Conservation (phyloP, 2,113 vertebrate species). For the Podarcis cretensis region DNA sequence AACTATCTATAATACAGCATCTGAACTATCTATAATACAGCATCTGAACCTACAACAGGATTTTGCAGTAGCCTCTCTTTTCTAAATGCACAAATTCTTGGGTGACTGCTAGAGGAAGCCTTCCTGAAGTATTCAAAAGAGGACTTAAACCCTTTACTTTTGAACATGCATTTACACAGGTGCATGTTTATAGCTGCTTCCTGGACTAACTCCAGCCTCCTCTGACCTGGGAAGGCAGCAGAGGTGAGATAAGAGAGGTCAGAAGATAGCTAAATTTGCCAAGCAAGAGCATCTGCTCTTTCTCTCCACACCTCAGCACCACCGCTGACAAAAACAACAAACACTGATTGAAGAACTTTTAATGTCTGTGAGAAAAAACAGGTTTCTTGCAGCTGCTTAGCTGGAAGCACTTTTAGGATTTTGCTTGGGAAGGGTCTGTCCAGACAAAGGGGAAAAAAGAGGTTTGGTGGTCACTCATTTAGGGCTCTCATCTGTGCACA, state of each 20-base stretch:
- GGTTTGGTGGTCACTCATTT: conserved; percentile 67
- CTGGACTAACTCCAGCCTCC: conserved; percentile 61
- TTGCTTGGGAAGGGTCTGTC: conserved; percentile 73
- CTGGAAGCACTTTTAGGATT: conserved; percentile 80
- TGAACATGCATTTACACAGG: conserved; percentile 79
- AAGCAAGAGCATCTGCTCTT: conserved; percentile 69
- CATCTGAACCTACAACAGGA: neutral
- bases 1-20: neutral
- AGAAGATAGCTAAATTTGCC: conserved; percentile 67
- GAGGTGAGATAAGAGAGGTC: conserved; percentile 76
- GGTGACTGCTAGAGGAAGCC: conserved; percentile 53
- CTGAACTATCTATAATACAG: neutral
- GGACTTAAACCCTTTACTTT: conserved; percentile 59
- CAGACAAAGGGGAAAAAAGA: conserved; percentile 69
- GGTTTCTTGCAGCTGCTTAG: conserved; percentile 77
- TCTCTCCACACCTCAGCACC: conserved; percentile 75
- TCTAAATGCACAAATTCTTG: conserved; percentile 14
- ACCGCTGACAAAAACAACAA: conserved; percentile 75
- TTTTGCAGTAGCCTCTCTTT: neutral
- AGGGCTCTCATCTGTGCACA: conserved; percentile 47
- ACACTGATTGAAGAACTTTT: conserved; percentile 77
- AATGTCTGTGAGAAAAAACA: conserved; percentile 78
- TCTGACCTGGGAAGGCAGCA: conserved; percentile 68
- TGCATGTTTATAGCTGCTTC: conserved; percentile 66
- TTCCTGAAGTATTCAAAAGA: conserved; percentile 24